A percentile compares a stretch with the other conserved stretches of the same genome.
phyloP scores from a whole-genome alignment of 1,140 invertebrate genomes.

The Arctopsyche grandis region DNA sequence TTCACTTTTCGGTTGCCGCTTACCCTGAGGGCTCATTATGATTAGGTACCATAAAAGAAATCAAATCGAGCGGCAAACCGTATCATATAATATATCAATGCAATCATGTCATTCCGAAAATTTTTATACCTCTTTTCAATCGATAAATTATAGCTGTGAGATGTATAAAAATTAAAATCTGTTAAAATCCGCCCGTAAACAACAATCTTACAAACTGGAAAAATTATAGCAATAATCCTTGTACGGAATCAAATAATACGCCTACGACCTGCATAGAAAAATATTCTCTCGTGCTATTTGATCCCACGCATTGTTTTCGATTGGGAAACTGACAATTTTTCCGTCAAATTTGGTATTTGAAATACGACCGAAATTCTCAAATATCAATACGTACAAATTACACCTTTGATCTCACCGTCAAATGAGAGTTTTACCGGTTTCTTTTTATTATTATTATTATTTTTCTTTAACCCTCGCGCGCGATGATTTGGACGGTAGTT shows the following conservation, averaged over 20 bases:
- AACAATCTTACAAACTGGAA: not conserved
- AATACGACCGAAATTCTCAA: conserved; percentile 4
- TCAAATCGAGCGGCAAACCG: conserved; percentile 25
- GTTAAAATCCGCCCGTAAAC: not conserved
- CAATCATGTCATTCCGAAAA: not conserved
- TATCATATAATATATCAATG: conserved; percentile 19
- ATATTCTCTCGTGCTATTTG: not conserved
- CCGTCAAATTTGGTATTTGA: conserved; percentile 16
- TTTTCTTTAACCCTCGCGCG: no score
- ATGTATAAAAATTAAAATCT: not conserved
- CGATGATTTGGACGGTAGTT: not conserved
- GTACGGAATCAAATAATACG: conserved; percentile 14
- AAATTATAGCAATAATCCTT: conserved; percentile 8
- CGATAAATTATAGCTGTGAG: not conserved
- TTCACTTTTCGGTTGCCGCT: conserved; percentile 42
- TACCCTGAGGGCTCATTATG: conserved; percentile 50
- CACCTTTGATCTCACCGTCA: conserved; percentile 19
- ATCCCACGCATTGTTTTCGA: not conserved
- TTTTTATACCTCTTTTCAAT: not conserved
- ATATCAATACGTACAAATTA: conserved; percentile 2
- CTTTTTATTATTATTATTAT: no score
- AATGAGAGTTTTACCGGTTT: not conserved
- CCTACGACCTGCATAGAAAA: not conserved
- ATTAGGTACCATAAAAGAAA: conserved; percentile 39
- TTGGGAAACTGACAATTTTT: conserved; percentile 5